Evolutionary conservation across 2,113 vertebrate species (phyloP).

Genomic region (Panurus biarmicus): DNA sequence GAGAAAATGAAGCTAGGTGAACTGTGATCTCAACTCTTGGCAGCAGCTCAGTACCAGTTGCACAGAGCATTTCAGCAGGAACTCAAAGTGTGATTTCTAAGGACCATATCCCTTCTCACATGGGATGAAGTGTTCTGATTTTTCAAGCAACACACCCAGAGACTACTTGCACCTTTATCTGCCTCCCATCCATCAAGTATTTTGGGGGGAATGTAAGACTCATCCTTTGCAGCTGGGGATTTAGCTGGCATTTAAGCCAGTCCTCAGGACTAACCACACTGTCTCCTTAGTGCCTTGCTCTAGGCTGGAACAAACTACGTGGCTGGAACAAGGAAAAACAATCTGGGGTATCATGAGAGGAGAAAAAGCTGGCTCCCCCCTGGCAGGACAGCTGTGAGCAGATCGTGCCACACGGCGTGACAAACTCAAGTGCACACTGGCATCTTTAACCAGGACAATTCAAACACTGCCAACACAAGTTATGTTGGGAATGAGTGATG

Average conservation of each 20-base stretch:
- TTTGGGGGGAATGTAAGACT: neutral
- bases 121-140: neutral
- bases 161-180: neutral
- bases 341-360: neutral
- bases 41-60: fast-evolving
- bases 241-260: neutral
- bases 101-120: fast-evolving
- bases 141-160: neutral
- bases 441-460: slow-evolving; percentile 2
- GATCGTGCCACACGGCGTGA: fast-evolving
- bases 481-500: neutral
- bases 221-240: neutral
- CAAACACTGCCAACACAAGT: neutral
- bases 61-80: neutral
- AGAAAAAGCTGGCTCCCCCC: neutral
- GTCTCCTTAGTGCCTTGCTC: neutral
- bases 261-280: neutral
- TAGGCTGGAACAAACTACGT: neutral
- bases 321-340: neutral
- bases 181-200: neutral
- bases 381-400: neutral
- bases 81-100: neutral
- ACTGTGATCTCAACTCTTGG: neutral
- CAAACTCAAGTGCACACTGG: neutral
- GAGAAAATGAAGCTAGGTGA: neutral